These are phyloP conservation scores for Chymomyza fuscimana DNA, from an alignment of 2,888 invertebrate species.

Conservation along the genomic window DNA sequence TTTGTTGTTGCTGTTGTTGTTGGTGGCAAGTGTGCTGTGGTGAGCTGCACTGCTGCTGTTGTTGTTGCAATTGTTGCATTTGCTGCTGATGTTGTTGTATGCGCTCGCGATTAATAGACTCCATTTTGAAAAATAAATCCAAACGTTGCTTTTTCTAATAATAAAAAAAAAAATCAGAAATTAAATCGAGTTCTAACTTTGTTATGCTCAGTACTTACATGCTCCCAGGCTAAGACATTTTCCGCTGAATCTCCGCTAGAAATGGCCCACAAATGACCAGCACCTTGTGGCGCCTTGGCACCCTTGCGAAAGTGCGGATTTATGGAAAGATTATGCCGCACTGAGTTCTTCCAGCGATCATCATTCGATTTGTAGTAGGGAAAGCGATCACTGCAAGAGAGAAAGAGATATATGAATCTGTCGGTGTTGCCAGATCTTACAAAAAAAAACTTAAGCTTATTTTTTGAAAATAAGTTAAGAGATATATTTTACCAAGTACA, in stretches of 20 bases:
- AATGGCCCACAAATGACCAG: slow-evolving; percentile 94
- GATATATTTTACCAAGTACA: no score
- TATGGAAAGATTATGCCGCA: slow-evolving; percentile 93
- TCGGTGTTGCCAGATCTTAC: no score
- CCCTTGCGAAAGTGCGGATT: slow-evolving; percentile 95
- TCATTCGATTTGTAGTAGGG: slow-evolving; percentile 94
- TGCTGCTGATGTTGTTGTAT: slow-evolving; percentile 74
- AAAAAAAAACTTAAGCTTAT: no score
- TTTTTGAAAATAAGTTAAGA: no score
- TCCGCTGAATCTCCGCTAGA: slow-evolving; percentile 84
- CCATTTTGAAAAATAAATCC: slow-evolving; percentile 81
- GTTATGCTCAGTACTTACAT: slow-evolving; percentile 78
- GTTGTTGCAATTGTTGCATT: slow-evolving; percentile 54
- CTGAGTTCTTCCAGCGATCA: slow-evolving; percentile 96
- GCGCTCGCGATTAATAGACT: slow-evolving; percentile 77
- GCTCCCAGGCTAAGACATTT: slow-evolving; percentile 82
- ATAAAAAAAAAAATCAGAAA: slow-evolving; percentile 2
- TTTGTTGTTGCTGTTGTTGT: slow-evolving; percentile 33
- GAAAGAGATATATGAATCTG: background rate
- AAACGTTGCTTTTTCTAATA: slow-evolving; percentile 82
- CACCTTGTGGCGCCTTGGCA: slow-evolving; percentile 91
- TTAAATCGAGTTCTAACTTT: background rate
- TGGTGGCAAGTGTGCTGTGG: slow-evolving; percentile 39
- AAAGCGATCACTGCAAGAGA: slow-evolving; percentile 86
- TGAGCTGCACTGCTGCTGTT: slow-evolving; percentile 40